phyloP scores from a whole-genome alignment of 2,888 invertebrate genomes.

The Clivina fossor region DNA sequence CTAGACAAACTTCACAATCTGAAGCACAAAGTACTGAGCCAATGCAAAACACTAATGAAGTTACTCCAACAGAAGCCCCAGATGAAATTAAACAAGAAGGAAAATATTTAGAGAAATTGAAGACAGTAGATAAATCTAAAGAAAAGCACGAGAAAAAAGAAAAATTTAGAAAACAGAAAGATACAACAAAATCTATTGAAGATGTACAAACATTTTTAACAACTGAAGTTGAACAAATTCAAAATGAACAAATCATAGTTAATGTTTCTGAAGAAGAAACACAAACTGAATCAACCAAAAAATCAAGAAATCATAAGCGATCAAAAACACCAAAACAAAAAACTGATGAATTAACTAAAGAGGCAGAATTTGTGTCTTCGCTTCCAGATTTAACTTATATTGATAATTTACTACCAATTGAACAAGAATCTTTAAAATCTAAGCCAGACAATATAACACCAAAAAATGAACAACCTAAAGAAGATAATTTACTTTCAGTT shows the following conservation, averaged over 20 bases:
- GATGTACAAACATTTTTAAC: too few species aligned
- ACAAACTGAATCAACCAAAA: too few species aligned
- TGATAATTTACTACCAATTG: too few species aligned
- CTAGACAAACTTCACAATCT: conserved; percentile 8
- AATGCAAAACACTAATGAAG: background rate
- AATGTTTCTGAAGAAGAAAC: background rate
- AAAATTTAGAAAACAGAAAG: background rate
- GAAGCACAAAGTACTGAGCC: background rate
- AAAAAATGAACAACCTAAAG: too few species aligned
- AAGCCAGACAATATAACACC: too few species aligned
- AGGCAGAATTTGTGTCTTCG: background rate
- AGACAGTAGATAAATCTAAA: background rate
- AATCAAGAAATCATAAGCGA: conserved; percentile 6
- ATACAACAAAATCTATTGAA: too few species aligned
- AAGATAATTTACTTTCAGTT: too few species aligned
- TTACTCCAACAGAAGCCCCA: background rate
- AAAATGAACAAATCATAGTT: background rate
- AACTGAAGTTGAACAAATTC: too few species aligned
- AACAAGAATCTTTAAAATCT: too few species aligned
- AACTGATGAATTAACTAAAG: background rate
- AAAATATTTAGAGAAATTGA: background rate
- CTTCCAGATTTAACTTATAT: too few species aligned
- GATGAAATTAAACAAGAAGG: background rate
- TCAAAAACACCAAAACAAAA: conserved; percentile 3
- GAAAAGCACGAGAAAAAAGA: background rate